Conservation (phyloP, 2,797 vertebrate species). For the Coracias cyanogaster region DNA sequence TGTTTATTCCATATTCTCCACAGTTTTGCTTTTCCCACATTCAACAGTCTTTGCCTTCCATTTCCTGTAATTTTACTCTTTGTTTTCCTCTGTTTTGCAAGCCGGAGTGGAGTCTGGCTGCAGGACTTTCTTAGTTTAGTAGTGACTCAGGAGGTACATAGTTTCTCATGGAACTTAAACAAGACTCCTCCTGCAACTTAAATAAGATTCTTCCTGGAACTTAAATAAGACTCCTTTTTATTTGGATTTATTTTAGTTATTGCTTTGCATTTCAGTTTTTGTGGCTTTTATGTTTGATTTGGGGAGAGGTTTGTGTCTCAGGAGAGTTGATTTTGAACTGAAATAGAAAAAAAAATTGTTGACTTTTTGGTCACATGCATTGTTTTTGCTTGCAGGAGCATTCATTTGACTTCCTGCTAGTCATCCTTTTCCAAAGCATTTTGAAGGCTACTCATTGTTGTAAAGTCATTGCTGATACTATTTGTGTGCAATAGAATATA, state of each 20-base stretch:
- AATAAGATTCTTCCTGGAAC: neutral
- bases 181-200: neutral
- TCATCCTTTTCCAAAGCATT: slow-evolving; percentile 8
- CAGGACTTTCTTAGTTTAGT: neutral
- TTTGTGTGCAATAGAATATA: neutral
- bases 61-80: neutral
- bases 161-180: slow-evolving; percentile 13
- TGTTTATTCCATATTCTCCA: neutral
- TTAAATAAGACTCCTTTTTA: neutral
- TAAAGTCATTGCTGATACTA: neutral
- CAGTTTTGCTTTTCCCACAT: neutral
- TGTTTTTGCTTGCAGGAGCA: slow-evolving; percentile 4
- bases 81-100: neutral
- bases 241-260: slow-evolving; percentile 5
- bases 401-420: slow-evolving; percentile 19
- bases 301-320: neutral
- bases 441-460: neutral
- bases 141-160: neutral
- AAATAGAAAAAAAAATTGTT: slow-evolving; percentile 14
- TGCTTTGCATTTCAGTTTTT: slow-evolving; percentile 5
- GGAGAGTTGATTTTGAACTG: neutral
- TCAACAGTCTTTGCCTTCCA: neutral
- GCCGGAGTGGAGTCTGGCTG: neutral
- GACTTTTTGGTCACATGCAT: slow-evolving; percentile 8
- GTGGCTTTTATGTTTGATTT: neutral